These are phyloP conservation scores for Nerophis ophidion DNA, from an alignment of 2,113 vertebrate genomes.

Conservation along the genomic window DNA sequence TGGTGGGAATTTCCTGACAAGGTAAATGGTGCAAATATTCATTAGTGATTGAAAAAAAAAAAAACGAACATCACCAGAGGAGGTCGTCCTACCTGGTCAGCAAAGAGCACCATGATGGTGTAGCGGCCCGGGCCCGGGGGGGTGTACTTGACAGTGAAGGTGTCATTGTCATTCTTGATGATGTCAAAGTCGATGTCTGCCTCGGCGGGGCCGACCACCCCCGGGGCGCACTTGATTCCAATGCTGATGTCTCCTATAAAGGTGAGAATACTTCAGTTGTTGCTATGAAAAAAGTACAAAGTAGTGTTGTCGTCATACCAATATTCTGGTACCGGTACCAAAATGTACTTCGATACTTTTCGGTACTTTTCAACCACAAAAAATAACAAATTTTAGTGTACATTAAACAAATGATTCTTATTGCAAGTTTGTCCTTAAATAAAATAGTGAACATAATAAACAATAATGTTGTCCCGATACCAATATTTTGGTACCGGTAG, in stretches of 20 bases:
- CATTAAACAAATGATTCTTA: too few relatives aligned
- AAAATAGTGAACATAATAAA: too few relatives aligned
- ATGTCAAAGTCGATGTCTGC: conserved; percentile 97
- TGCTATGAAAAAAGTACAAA: conserved; percentile 36
- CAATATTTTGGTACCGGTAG: too few relatives aligned
- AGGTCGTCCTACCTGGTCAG: conserved; percentile 78
- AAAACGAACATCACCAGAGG: not conserved
- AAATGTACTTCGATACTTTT: too few relatives aligned
- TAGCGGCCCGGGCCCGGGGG: conserved; percentile 81
- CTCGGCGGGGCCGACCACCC: conserved; percentile 85
- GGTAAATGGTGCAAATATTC: not conserved
- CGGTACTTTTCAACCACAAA: too few relatives aligned
- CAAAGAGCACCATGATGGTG: conserved; percentile 96
- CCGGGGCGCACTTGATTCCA: conserved; percentile 90
- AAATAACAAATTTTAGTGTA: too few relatives aligned
- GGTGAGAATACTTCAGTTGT: conserved; percentile 41
- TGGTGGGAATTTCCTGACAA: conserved; percentile 84
- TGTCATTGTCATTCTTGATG: conserved; percentile 97
- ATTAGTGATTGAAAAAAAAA: not conserved
- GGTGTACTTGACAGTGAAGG: conserved; percentile 94
- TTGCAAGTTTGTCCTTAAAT: too few relatives aligned
- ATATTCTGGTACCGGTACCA: too few relatives aligned
- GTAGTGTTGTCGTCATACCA: not conserved
- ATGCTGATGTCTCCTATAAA: conserved; percentile 90
- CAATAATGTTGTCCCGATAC: too few relatives aligned